A percentile compares a stretch with the other conserved stretches of the same genome.
Conservation (phyloP, 2,113 vertebrate species). For the Lichenostomus cassidix region DNA sequence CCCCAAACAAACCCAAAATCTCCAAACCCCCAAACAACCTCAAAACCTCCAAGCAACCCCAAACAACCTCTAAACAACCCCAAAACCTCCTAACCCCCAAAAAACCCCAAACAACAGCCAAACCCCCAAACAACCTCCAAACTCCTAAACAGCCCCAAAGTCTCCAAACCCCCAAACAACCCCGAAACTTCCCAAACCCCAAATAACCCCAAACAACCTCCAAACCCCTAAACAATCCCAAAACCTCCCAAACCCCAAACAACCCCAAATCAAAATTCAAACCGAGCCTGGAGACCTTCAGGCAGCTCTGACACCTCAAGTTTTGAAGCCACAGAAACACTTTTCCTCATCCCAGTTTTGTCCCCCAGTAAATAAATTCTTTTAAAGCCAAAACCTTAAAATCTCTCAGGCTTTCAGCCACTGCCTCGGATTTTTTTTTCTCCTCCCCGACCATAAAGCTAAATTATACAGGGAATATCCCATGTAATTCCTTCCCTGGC, state of each 20-base stretch:
- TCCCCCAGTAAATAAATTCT: neutral
- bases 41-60: no score
- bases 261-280: neutral
- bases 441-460: neutral
- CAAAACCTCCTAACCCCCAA: no score
- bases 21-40: no score
- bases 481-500: slow-evolving; percentile 37
- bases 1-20: no score
- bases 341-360: neutral
- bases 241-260: neutral
- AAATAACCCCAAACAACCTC: no score
- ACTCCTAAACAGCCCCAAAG: no score
- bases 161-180: no score
- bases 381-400: neutral
- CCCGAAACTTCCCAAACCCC: no score
- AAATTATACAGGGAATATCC: slow-evolving; percentile 35
- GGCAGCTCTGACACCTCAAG: neutral
- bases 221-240: no score
- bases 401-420: neutral
- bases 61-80: no score
- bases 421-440: neutral
- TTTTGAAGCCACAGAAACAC: neutral
- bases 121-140: no score
- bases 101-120: no score
- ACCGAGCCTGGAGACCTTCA: neutral